Conservation (phyloP, 2,113 vertebrate genomes). For the Spheniscus mendiculus region DNA sequence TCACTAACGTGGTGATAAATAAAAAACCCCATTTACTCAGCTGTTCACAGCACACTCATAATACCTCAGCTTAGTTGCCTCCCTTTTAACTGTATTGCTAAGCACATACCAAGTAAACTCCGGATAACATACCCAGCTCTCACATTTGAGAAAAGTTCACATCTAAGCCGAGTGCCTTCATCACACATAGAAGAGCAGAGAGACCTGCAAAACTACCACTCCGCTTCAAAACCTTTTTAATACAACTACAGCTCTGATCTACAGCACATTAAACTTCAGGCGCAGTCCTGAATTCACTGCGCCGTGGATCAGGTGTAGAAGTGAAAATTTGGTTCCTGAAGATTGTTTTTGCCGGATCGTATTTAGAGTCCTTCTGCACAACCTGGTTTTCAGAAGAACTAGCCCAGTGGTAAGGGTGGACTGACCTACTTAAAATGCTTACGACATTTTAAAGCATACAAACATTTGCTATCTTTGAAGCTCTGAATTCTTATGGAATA, state of each 20-base stretch:
- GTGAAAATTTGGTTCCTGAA: neutral
- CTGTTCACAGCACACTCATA: slow-evolving; percentile 18
- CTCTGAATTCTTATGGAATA: neutral
- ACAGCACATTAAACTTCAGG: neutral
- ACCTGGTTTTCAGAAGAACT: neutral
- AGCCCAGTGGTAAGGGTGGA: neutral
- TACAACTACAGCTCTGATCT: neutral
- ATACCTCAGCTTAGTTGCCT: slow-evolving; percentile 38
- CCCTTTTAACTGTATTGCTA: slow-evolving; percentile 43
- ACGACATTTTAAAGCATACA: neutral
- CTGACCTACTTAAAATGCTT: neutral
- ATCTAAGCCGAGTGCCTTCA: neutral
- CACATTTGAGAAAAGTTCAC: neutral
- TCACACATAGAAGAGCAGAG: neutral
- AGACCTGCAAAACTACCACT: neutral
- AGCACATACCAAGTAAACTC: slow-evolving; percentile 17
- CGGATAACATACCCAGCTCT: neutral
- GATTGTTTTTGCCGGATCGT: neutral
- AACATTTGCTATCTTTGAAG: neutral
- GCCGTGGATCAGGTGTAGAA: neutral
- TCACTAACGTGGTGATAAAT: neutral
- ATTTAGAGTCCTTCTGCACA: neutral
- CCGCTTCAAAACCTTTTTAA: neutral
- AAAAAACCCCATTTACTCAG: slow-evolving; percentile 30
- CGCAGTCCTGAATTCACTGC: neutral